Evolutionary conservation across 1,140 invertebrate genomes (phyloP).

Genomic region (Drosophila biarmipes): DNA sequence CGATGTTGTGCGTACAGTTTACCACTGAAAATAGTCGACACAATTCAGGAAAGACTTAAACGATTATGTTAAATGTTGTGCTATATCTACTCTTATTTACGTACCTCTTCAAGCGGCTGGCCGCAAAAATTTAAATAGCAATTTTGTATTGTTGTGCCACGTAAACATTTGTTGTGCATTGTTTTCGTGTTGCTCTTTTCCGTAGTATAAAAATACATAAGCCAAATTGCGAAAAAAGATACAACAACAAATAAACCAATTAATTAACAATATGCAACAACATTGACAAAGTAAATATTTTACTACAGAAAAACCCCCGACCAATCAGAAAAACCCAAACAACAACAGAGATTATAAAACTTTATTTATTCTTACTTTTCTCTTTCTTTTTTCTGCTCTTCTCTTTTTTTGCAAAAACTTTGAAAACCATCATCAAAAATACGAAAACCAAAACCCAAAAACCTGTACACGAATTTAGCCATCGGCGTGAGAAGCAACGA

Average conservation of each 20-base stretch:
- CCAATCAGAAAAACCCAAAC: constrained; percentile 44
- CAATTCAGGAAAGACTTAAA: constrained; percentile 19
- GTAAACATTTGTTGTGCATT: constrained; percentile 70
- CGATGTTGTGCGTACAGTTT: constrained; percentile 71
- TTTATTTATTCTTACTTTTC: constrained; percentile 80
- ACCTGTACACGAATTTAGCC: constrained; percentile 49
- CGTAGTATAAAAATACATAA: constrained; percentile 48
- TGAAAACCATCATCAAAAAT: constrained; percentile 29
- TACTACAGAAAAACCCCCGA: constrained; percentile 9
- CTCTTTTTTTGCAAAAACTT: constrained; percentile 65
- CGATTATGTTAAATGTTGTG: constrained; percentile 62
- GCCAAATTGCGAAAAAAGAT: constrained; percentile 30
- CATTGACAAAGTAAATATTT: constrained; percentile 50
- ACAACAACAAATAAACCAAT: constrained; percentile 39
- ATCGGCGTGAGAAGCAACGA: constrained; percentile 48
- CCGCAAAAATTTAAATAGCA: constrained; percentile 14
- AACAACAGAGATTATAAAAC: constrained; percentile 77
- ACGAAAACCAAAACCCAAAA: constrained; percentile 31
- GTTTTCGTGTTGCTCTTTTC: constrained; percentile 51
- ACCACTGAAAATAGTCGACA: constrained; percentile 36
- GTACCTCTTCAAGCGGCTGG: constrained; percentile 11
- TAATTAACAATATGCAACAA: constrained; percentile 56
- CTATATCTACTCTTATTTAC: constrained; percentile 37
- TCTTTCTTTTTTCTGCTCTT: constrained; percentile 78
- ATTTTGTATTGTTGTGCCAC: constrained; percentile 60